phyloP scores from a whole-genome alignment of 2,113 vertebrate genomes.

The Eurypyga helias region DNA sequence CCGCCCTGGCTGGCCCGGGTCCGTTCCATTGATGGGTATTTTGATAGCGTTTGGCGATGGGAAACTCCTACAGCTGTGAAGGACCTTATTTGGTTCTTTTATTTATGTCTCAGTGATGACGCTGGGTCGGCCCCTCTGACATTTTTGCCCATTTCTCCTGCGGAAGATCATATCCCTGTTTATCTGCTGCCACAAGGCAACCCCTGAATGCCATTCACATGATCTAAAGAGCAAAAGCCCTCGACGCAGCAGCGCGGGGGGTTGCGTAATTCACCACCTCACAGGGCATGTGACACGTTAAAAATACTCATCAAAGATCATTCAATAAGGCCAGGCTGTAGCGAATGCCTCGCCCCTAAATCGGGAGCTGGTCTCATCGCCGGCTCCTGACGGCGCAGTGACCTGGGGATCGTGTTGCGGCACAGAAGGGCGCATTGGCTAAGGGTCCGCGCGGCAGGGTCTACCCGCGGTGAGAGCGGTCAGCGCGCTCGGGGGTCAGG shows the following conservation, averaged over 20 bases:
- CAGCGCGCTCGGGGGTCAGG: background rate
- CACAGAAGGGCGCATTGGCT: background rate
- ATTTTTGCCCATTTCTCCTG: constrained; percentile 15
- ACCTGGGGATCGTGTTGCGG: background rate
- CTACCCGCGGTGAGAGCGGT: background rate
- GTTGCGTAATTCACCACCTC: constrained; percentile 47
- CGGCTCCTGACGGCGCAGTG: background rate
- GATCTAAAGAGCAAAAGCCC: constrained; percentile 40
- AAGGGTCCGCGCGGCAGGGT: background rate
- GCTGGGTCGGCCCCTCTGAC: background rate
- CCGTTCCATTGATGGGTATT: background rate
- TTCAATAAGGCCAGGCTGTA: background rate
- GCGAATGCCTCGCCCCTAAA: background rate
- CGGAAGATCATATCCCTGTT: background rate
- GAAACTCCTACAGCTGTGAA: background rate
- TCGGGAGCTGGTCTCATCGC: background rate
- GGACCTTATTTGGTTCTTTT: constrained; percentile 39
- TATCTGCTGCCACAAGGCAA: constrained; percentile 39
- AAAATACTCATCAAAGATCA: constrained; percentile 36
- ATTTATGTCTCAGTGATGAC: background rate
- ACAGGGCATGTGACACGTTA: constrained; percentile 45
- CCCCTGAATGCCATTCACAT: constrained; percentile 37
- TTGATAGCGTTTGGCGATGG: background rate
- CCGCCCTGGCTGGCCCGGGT: fast-evolving
- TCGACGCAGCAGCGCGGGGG: background rate